These are phyloP conservation scores for Campoplex capitator DNA, from an alignment of 2,888 invertebrate species.

Conservation along the genomic window DNA sequence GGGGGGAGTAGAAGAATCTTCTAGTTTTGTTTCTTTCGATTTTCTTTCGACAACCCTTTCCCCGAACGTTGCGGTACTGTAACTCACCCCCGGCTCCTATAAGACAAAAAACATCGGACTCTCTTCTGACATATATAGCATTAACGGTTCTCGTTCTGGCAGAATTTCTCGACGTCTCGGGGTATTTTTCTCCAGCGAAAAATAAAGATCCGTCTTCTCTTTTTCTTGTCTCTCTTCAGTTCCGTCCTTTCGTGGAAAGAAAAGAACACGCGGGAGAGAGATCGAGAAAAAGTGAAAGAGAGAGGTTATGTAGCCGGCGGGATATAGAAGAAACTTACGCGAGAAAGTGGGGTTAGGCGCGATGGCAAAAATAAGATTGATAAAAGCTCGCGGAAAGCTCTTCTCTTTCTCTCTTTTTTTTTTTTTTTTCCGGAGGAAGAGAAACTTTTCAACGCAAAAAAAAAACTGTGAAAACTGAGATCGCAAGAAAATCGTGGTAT, in stretches of 20 bases:
- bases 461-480: conserved; percentile 64
- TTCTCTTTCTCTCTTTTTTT: conserved; percentile 13
- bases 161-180: conserved; percentile 76
- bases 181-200: conserved; percentile 77
- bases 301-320: conserved; percentile 39
- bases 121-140: conserved; percentile 70
- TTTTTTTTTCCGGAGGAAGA: conserved; percentile 33
- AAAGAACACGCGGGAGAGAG: conserved; percentile 45
- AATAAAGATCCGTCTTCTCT: conserved; percentile 75
- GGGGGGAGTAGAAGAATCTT: conserved; percentile 31
- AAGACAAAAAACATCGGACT: conserved; percentile 76
- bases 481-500: conserved; percentile 64
- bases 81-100: conserved; percentile 66
- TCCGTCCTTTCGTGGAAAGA: conserved; percentile 69
- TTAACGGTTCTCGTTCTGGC: conserved; percentile 77
- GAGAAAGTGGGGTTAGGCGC: conserved; percentile 54
- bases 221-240: conserved; percentile 68
- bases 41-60: conserved; percentile 63
- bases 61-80: conserved; percentile 56
- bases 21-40: conserved; percentile 55
- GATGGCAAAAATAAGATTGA: conserved; percentile 74
- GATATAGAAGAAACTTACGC: conserved; percentile 18
- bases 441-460: conserved; percentile 67
- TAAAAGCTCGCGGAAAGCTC: conserved; percentile 69
- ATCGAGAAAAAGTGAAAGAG: conserved; percentile 51